A percentile compares a stretch with the other conserved stretches of the same genome.
These are phyloP conservation scores for Pituophis catenifer DNA, from an alignment of 2,113 vertebrate genomes.

Conservation along the genomic window DNA sequence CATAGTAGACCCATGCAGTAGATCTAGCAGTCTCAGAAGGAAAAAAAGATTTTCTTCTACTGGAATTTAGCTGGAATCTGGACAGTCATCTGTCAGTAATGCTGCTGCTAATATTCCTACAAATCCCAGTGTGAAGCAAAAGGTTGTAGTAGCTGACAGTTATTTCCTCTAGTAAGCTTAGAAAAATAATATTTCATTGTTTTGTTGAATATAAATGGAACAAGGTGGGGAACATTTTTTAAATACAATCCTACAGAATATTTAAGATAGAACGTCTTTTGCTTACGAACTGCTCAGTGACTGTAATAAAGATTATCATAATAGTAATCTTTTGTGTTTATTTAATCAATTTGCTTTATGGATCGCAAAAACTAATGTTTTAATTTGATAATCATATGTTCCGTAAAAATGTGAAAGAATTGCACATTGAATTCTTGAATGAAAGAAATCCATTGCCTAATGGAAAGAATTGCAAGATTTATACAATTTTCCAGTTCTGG, in stretches of 20 bases:
- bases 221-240: slow-evolving; percentile 17
- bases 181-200: slow-evolving; percentile 23
- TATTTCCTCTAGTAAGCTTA: slow-evolving; percentile 1
- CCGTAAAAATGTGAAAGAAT: neutral
- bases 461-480: slow-evolving; percentile 33
- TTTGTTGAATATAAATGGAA: neutral
- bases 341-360: slow-evolving; percentile 50
- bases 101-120: neutral
- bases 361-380: slow-evolving; percentile 33
- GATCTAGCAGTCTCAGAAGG: neutral
- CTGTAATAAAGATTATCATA: neutral
- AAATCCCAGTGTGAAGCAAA: neutral
- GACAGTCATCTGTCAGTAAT: neutral
- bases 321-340: neutral
- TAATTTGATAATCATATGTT: neutral
- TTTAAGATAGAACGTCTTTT: slow-evolving; percentile 17
- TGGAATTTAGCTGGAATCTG: neutral
- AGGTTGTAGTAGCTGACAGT: neutral
- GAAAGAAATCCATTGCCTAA: neutral
- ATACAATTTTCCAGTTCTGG: neutral
- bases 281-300: slow-evolving; percentile 10
- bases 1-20: neutral
- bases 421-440: too few relatives aligned
- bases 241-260: slow-evolving; percentile 41
- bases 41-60: neutral